These are phyloP conservation scores for Corythornis cristatus DNA, from an alignment of 2,113 vertebrate genomes.

Conservation along the genomic window DNA sequence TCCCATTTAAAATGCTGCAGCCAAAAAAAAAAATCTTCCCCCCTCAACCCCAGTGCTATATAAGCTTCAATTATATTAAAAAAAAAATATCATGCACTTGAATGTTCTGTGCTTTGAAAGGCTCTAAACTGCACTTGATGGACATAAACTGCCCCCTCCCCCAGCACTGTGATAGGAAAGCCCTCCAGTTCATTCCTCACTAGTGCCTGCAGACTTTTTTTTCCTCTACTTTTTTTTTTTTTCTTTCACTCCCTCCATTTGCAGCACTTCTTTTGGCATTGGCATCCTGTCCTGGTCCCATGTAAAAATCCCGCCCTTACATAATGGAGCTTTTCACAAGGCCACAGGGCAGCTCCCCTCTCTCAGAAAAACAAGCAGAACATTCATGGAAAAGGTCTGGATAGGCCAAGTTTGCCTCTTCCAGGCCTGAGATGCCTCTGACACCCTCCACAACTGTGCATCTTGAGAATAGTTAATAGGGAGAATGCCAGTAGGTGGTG, in stretches of 20 bases:
- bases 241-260: background rate
- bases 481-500: constrained; percentile 48
- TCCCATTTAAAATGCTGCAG: background rate
- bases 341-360: background rate
- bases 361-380: background rate
- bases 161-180: background rate
- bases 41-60: background rate
- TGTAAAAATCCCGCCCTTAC: background rate
- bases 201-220: background rate
- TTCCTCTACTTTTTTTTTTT: background rate
- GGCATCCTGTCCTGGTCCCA: background rate
- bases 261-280: rapidly evolving
- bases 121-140: background rate
- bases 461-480: background rate
- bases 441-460: background rate
- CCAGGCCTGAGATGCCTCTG: background rate
- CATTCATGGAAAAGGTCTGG: background rate
- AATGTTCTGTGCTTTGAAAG: background rate
- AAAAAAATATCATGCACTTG: background rate
- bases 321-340: background rate
- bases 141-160: background rate
- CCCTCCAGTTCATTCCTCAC: background rate
- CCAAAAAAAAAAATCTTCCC: background rate
- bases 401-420: background rate
- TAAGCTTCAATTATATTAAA: background rate